These are phyloP conservation scores for Paraplagusia blochii DNA, from an alignment of 2,113 vertebrate genomes.

Conservation along the genomic window DNA sequence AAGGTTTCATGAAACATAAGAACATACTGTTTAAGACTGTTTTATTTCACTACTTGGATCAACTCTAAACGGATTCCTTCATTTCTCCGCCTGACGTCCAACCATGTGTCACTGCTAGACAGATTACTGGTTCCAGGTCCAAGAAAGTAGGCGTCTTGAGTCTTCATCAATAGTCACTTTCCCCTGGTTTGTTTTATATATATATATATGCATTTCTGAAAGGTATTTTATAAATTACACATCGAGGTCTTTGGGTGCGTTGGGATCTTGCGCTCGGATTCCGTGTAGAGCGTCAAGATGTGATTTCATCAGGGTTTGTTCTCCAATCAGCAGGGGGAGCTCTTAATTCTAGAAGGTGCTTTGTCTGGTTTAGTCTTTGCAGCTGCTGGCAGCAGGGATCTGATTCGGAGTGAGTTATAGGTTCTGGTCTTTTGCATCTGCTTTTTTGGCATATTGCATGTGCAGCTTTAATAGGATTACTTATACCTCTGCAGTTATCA, in stretches of 20 bases:
- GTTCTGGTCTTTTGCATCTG: conserved; percentile 56
- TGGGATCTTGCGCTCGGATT: too few species aligned
- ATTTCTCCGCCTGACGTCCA: conserved; percentile 28
- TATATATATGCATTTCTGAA: not conserved
- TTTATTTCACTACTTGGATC: conserved; percentile 39
- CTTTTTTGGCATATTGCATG: conserved; percentile 34
- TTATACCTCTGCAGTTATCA: not conserved
- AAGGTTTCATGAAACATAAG: conserved; percentile 12
- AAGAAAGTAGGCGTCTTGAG: conserved; percentile 40
- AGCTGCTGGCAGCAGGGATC: conserved; percentile 33
- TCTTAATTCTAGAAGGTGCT: conserved; percentile 31
- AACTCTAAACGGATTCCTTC: conserved; percentile 30
- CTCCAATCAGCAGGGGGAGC: conserved; percentile 11
- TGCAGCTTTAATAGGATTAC: conserved; percentile 3
- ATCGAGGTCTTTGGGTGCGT: too few species aligned
- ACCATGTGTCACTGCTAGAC: conserved; percentile 35
- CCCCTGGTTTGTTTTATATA: conserved; percentile 21
- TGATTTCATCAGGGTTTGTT: conserved; percentile 7
- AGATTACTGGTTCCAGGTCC: conserved; percentile 40
- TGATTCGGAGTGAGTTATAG: conserved; percentile 43
- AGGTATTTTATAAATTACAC: too few species aligned
- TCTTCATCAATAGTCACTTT: conserved; percentile 27
- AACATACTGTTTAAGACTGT: conserved; percentile 13
- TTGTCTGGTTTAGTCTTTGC: conserved; percentile 24
- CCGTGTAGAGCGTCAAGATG: conserved; percentile 2